Conservation (phyloP, 2,113 vertebrate species). For the Myotis brandtii region DNA sequence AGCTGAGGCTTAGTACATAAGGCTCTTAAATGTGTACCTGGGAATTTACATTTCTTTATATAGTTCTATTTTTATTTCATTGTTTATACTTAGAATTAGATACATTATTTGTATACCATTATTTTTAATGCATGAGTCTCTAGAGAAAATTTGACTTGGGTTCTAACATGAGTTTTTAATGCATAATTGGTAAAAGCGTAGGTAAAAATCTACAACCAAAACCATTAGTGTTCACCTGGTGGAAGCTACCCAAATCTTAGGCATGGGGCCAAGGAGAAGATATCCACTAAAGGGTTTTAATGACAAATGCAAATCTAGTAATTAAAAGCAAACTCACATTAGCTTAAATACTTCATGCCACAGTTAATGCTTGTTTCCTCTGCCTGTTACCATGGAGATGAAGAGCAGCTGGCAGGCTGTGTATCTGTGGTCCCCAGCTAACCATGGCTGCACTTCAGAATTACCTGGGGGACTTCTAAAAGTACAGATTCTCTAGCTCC, state of each 20-base stretch:
- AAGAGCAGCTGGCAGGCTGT: constrained; percentile 68
- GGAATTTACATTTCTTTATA: constrained; percentile 11
- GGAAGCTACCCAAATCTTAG: constrained; percentile 46
- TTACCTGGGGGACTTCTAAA: constrained; percentile 59
- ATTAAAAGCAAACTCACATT: constrained; percentile 81
- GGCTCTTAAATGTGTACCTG: constrained; percentile 41
- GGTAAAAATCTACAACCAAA: constrained; percentile 51
- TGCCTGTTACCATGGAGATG: constrained; percentile 76
- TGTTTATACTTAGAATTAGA: constrained; percentile 63
- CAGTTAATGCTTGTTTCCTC: constrained; percentile 65
- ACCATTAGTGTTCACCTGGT: constrained; percentile 53
- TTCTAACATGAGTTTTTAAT: constrained; percentile 58
- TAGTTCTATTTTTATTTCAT: constrained; percentile 55
- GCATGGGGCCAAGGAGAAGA: constrained; percentile 58
- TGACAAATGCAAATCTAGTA: constrained; percentile 78
- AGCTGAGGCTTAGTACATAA: constrained; percentile 26
- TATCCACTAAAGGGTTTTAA: constrained; percentile 69
- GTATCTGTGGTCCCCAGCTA: constrained; percentile 58
- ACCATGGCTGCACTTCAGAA: constrained; percentile 42
- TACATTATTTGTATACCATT: constrained; percentile 29
- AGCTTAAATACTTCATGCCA: constrained; percentile 77
- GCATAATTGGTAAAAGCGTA: constrained; percentile 47
- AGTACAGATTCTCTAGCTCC: constrained; percentile 13
- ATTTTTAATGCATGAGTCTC: constrained; percentile 53
- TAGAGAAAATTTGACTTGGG: constrained; percentile 50